phyloP scores from a whole-genome alignment of 92 coral and sea anemone genomes.

The Palythoa heliodiscus region DNA sequence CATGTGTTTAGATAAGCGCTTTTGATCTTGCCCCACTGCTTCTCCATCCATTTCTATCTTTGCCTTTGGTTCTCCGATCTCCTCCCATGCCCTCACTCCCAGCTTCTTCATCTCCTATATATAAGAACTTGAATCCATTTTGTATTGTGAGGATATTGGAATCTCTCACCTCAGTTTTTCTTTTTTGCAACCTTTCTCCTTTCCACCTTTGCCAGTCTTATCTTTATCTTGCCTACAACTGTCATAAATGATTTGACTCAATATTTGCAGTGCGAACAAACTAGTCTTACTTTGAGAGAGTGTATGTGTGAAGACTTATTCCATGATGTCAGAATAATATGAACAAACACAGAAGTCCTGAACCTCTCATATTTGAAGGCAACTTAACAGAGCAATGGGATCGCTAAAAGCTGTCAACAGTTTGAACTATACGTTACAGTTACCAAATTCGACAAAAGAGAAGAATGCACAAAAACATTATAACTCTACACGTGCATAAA shows the following conservation, averaged over 20 bases:
- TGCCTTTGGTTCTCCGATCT: too few species aligned
- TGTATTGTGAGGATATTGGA: too few species aligned
- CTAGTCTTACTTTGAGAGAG: neutral
- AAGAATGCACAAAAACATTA: neutral
- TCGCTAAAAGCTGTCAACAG: constrained; percentile 42
- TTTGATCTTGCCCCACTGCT: too few species aligned
- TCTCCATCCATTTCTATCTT: too few species aligned
- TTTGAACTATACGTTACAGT: constrained; percentile 48
- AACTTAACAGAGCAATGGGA: constrained; percentile 36
- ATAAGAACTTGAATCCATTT: too few species aligned
- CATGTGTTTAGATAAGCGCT: too few species aligned
- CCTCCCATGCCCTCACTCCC: too few species aligned
- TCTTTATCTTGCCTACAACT: neutral
- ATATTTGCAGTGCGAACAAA: neutral
- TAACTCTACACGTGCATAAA: neutral
- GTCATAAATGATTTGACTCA: neutral
- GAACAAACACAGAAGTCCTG: neutral
- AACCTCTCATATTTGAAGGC: neutral
- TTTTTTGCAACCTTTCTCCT: too few species aligned
- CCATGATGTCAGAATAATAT: neutral
- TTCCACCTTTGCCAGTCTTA: too few species aligned
- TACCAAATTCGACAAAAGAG: constrained; percentile 41
- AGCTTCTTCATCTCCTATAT: too few species aligned
- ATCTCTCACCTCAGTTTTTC: too few species aligned
- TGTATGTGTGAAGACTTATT: neutral